phyloP scores from a whole-genome alignment of 2,888 invertebrate species.

The Stenotaenia linearis region DNA sequence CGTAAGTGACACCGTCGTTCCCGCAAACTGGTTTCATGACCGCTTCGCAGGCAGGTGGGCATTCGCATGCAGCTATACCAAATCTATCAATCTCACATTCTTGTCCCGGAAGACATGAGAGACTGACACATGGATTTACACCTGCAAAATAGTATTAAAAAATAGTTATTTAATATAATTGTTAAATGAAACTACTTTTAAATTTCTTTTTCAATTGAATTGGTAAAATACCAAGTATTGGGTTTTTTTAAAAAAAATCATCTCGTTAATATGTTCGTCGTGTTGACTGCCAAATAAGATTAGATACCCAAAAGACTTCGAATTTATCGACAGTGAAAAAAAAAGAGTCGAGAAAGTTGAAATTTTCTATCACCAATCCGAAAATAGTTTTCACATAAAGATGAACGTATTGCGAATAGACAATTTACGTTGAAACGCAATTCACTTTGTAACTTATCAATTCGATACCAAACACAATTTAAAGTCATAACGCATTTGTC shows the following conservation, averaged over 20 bases:
- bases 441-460: not conserved
- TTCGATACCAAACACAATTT: not conserved
- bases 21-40: constrained; percentile 59
- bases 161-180: too few species aligned
- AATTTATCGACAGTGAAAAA: not conserved
- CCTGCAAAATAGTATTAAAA: constrained; percentile 52
- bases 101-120: constrained; percentile 69
- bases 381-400: not conserved
- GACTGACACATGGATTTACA: constrained; percentile 74
- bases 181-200: too few species aligned
- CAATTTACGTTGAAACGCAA: not conserved
- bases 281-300: not conserved
- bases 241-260: not conserved
- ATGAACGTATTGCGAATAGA: not conserved
- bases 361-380: not conserved
- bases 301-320: not conserved
- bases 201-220: too few species aligned
- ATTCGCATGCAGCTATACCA: constrained; percentile 77
- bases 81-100: constrained; percentile 74
- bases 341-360: not conserved
- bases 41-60: constrained; percentile 69
- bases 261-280: not conserved
- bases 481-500: not conserved
- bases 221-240: too few species aligned
- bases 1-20: constrained; percentile 52